phyloP scores from a whole-genome alignment of 2,888 invertebrate genomes.

The Drosophila borealis region DNA sequence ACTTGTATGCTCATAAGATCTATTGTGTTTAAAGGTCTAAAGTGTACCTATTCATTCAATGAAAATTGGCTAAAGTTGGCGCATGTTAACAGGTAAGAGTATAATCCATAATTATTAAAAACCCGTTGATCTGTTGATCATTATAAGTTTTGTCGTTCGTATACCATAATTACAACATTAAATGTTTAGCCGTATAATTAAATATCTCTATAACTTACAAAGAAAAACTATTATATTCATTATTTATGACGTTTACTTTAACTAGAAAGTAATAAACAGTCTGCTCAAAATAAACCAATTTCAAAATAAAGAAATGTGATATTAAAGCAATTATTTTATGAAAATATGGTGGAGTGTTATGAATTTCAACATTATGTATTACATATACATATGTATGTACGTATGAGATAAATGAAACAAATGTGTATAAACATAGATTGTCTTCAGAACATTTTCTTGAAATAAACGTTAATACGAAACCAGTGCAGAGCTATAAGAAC shows the following conservation, averaged over 20 bases:
- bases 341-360: background rate
- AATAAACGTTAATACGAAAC: slow-evolving; percentile 77
- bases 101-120: too few species aligned
- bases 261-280: background rate
- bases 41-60: too few species aligned
- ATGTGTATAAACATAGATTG: slow-evolving; percentile 29
- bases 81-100: too few species aligned
- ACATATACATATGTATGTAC: slow-evolving; percentile 4
- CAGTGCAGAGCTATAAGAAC: slow-evolving; percentile 85
- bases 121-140: too few species aligned
- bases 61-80: too few species aligned
- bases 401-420: slow-evolving; percentile 37
- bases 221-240: background rate
- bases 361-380: background rate
- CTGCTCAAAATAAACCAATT: slow-evolving; percentile 1
- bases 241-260: slow-evolving; percentile 4
- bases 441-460: slow-evolving; percentile 45
- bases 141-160: too few species aligned
- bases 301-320: slow-evolving; percentile 5
- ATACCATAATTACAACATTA: too few species aligned
- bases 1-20: too few species aligned
- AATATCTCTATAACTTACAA: background rate
- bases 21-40: too few species aligned
- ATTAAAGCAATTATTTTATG: slow-evolving; percentile 10
- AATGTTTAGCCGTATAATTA: too few species aligned